These are phyloP conservation scores for Coranthus polyacanthus DNA, from an alignment of 2,797 vertebrate species.

Conservation along the genomic window DNA sequence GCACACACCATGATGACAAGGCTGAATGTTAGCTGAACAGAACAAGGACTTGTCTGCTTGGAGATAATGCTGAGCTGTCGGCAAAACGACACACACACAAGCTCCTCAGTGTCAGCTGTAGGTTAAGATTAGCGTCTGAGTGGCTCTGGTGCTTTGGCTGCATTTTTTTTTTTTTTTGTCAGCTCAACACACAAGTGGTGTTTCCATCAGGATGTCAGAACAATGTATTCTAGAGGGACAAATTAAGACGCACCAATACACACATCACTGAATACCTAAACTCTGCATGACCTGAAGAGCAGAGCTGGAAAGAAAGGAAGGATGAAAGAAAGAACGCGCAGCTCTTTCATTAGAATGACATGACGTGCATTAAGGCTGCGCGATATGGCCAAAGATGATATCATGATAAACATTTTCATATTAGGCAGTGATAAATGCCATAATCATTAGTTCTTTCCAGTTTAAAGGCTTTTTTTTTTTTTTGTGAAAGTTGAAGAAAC, in stretches of 20 bases:
- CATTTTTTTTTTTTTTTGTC: background rate
- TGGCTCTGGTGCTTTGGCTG: background rate
- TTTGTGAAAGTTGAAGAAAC: no score
- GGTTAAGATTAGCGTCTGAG: constrained; percentile 17
- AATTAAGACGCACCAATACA: constrained; percentile 3
- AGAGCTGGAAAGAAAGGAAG: background rate
- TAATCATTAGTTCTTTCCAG: no score
- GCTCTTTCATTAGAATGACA: no score
- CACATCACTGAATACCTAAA: constrained; percentile 12
- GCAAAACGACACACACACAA: constrained; percentile 9
- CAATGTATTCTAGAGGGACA: background rate
- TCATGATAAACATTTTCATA: no score
- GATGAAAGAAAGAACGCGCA: background rate
- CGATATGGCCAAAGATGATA: no score
- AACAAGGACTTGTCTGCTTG: constrained; percentile 40
- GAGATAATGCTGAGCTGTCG: constrained; percentile 47
- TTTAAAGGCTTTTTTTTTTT: no score
- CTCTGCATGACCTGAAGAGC: constrained; percentile 44
- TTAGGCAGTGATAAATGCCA: no score
- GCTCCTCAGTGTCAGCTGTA: constrained; percentile 23
- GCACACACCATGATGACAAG: constrained; percentile 11
- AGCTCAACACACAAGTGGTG: constrained; percentile 4
- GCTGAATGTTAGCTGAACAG: constrained; percentile 24
- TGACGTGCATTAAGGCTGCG: no score
- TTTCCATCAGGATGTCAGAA: constrained; percentile 10